Conservation (phyloP, 2,113 vertebrate species). For the Chlorocebus sabaeus region DNA sequence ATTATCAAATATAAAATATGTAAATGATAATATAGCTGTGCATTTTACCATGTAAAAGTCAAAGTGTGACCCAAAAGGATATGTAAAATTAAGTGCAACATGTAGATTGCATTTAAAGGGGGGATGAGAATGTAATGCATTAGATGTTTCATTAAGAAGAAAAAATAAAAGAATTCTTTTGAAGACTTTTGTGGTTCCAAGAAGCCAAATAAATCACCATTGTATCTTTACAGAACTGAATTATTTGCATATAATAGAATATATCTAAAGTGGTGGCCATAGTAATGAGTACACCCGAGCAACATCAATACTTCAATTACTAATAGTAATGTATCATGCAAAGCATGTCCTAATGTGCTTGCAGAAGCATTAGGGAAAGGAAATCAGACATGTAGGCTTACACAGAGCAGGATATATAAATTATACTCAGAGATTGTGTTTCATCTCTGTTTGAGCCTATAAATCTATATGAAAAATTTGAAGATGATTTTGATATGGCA, state of each 20-base stretch:
- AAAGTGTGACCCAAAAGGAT: not conserved
- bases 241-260: constrained; percentile 54
- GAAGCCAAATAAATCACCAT: constrained; percentile 55
- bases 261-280: constrained; percentile 56
- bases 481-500: constrained; percentile 17
- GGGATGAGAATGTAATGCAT: not conserved
- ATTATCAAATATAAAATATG: not conserved
- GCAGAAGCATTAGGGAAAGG: constrained; percentile 64
- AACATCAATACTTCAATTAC: constrained; percentile 66
- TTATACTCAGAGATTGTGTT: constrained; percentile 14
- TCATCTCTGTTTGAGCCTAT: constrained; percentile 41
- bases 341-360: constrained; percentile 63
- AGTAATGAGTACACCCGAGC: constrained; percentile 59
- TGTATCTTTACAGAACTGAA: constrained; percentile 50
- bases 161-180: not conserved
- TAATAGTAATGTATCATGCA: constrained; percentile 51
- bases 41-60: not conserved
- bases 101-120: not conserved
- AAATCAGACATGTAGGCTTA: constrained; percentile 22
- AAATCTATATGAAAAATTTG: constrained; percentile 54
- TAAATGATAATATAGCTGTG: not conserved
- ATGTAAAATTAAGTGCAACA: not conserved
- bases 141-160: not conserved
- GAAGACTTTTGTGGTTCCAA: constrained; percentile 38
- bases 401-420: constrained; percentile 60